phyloP scores from a whole-genome alignment of 2,113 vertebrate species.

The Enhydra lutris region DNA sequence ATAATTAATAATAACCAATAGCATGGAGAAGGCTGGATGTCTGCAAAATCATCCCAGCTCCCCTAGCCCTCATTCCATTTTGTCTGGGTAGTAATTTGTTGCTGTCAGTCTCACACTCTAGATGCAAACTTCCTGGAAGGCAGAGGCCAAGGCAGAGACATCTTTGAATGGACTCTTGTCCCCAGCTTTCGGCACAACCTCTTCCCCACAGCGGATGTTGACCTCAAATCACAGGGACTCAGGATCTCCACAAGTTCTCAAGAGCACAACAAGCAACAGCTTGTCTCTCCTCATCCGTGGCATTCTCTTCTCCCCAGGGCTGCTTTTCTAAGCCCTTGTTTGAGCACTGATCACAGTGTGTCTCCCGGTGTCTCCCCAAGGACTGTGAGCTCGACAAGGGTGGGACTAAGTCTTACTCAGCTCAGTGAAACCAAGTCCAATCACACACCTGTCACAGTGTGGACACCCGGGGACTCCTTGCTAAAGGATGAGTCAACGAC shows the following conservation, averaged over 20 bases:
- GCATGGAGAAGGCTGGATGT: not conserved
- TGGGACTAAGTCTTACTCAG: not conserved
- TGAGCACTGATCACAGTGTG: no score
- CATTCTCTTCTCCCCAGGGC: accelerated
- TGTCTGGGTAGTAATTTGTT: not conserved
- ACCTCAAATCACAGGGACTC: not conserved
- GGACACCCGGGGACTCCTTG: not conserved
- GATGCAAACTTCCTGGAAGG: not conserved
- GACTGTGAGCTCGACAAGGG: not conserved
- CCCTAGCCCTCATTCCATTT: not conserved
- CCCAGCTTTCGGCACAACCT: not conserved
- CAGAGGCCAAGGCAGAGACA: not conserved
- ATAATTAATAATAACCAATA: not conserved
- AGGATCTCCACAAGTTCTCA: not conserved
- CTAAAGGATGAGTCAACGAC: not conserved
- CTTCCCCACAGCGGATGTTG: not conserved
- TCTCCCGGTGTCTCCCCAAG: accelerated
- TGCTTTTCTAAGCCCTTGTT: not conserved
- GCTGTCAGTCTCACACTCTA: not conserved
- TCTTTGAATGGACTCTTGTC: not conserved
- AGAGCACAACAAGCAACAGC: not conserved
- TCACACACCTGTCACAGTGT: not conserved
- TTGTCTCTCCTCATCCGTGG: not conserved
- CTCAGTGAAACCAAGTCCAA: not conserved
- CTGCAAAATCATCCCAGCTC: not conserved